A percentile compares a stretch with the other conserved stretches of the same genome.
Conservation (phyloP, 2,888 invertebrate genomes). For the Rhagonycha lutea region DNA sequence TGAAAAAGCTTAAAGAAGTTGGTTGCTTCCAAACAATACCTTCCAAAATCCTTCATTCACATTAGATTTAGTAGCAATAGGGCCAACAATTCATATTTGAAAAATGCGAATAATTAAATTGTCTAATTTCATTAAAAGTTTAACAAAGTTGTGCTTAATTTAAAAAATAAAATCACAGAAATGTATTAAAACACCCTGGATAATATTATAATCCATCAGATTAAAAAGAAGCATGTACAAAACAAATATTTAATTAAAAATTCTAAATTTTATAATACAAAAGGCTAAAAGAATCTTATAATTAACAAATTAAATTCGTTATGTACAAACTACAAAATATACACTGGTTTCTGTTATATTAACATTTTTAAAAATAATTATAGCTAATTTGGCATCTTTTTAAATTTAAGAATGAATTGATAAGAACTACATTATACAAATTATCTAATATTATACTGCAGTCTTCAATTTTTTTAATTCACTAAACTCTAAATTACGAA, state of each 20-base stretch:
- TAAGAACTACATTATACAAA: background rate
- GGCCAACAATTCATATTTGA: too few species aligned
- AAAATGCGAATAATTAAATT: too few species aligned
- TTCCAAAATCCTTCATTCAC: too few species aligned
- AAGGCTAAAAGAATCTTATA: background rate
- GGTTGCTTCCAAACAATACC: too few species aligned
- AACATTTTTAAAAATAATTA: background rate
- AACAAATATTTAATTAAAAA: background rate
- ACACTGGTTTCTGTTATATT: background rate
- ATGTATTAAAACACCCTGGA: too few species aligned
- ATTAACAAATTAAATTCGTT: background rate
- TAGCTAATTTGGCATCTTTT: background rate
- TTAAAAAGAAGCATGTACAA: background rate
- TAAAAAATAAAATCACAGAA: too few species aligned
- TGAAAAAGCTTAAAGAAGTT: too few species aligned
- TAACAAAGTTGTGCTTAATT: too few species aligned
- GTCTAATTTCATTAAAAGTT: too few species aligned
- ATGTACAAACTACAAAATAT: background rate
- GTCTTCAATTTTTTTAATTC: background rate
- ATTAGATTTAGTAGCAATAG: too few species aligned
- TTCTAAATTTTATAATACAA: background rate
- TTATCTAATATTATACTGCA: background rate
- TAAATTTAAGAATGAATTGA: background rate
- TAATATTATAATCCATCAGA: too few species aligned
- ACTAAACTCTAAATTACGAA: constrained; percentile 40